Conservation (phyloP, 1,140 invertebrate genomes). For the Eupeodes corollae region DNA sequence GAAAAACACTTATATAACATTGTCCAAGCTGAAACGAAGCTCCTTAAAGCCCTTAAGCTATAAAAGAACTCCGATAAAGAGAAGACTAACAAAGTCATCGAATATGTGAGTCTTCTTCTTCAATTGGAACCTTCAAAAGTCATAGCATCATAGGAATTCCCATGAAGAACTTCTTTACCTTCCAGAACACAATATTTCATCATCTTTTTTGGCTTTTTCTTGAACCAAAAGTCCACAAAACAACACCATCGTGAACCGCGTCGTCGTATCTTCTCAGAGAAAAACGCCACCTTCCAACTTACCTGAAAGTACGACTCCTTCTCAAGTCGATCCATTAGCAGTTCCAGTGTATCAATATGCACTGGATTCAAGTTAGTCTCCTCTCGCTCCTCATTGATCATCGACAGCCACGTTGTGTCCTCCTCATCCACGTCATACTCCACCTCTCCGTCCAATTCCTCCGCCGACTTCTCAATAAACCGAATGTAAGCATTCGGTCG, state of each 20-base stretch:
- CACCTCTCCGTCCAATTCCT: conserved; percentile 87
- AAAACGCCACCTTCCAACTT: neutral
- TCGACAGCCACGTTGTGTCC: conserved; percentile 81
- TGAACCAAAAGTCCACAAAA: no score
- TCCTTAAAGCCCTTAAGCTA: no score
- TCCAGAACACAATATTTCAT: no score
- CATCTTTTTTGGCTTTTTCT: no score
- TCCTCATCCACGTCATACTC: conserved; percentile 98
- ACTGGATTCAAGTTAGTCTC: conserved; percentile 56
- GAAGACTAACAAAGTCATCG: no score
- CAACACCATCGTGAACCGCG: neutral
- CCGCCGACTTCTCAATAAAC: conserved; percentile 88
- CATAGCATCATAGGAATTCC: no score
- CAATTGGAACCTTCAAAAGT: no score
- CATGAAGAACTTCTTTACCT: no score
- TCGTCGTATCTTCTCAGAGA: conserved; percentile 39
- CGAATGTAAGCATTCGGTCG: conserved; percentile 70
- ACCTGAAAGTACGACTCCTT: conserved; percentile 92
- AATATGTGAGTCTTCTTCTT: no score
- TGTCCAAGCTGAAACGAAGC: no score
- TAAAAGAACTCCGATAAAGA: no score
- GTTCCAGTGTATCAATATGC: conserved; percentile 79
- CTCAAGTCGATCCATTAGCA: conserved; percentile 92
- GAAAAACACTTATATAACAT: no score
- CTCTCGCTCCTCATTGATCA: conserved; percentile 73